Base-by-base conservation (phyloP, 2,888 invertebrate genomes). In the Girardia tigrina region DNA sequence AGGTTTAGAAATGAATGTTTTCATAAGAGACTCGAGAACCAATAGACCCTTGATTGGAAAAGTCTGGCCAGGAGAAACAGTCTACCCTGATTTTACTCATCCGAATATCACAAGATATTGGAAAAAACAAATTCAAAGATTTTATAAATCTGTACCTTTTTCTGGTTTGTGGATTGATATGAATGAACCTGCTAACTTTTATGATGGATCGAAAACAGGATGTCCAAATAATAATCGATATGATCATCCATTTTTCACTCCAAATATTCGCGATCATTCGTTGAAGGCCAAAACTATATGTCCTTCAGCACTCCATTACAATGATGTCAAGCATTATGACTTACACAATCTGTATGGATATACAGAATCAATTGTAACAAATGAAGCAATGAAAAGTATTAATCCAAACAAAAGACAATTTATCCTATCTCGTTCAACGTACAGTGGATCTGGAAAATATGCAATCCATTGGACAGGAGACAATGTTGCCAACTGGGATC, bases 341-440 rank as follows among this genome's bases (percentile, higher is more conserved):
- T 77, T 82, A 26, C 82, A 82, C 78, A 81, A 78, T 74, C 72
- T 82, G 78, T 82, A 81, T 78, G 82, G 82, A 26, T 79, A 80
- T 78, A 79, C 79, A 56, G 80, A 82, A 77, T 78, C 80, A 14
- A 78, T 78, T 16, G 80, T 78, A 12, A 78, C 82, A 16, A 71
- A 78, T 72, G 75, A 71, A 79, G 80, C 74, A 56, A 78, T 76
- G 16, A 6, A 4, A 28, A 77, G 82, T 0, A 71, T 80, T 20
- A 78, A 77, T 27, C 80, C 80, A 0, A 74, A 73, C 0, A 79
- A 80, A 69, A 77, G 82, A 26, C 81, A 81, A 0, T 79, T 81
- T 70, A 88, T 91, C 77, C 89, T 92, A 79, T 89, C 90, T 0
- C 87, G 92, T 26, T 88, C 91, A 0, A 88, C 90, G 0, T 83